Evolutionary conservation across 2,888 invertebrate species (phyloP).

Genomic region (Trimorus sp.): DNA sequence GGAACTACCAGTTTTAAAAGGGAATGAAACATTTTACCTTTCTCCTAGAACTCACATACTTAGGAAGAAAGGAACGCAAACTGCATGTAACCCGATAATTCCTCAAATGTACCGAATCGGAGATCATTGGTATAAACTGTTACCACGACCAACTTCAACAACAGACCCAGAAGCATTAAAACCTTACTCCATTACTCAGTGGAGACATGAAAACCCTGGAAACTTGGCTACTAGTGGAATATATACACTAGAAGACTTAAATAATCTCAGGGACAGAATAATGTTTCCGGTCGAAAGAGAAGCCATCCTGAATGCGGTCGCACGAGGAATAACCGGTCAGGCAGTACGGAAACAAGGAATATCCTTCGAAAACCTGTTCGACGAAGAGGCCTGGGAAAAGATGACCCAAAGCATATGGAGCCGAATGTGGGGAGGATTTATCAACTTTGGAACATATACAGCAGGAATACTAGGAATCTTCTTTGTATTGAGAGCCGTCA

Average conservation of each 20-base stretch:
- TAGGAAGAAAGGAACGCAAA: neutral
- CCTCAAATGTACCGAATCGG: conserved; percentile 3
- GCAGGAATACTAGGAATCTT: conserved; percentile 39
- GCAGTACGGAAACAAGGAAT: neutral
- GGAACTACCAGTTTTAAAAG: conserved; percentile 7
- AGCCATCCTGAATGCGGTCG: neutral
- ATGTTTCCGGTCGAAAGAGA: conserved; percentile 10
- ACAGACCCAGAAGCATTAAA: neutral
- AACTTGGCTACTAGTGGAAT: conserved; percentile 4
- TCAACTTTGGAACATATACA: conserved; percentile 39
- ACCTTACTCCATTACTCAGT: neutral
- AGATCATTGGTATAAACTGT: neutral
- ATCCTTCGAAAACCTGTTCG: conserved; percentile 12
- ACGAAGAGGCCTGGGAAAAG: conserved; percentile 19
- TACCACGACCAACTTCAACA: neutral
- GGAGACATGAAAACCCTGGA: conserved; percentile 4
- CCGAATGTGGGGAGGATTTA: conserved; percentile 37
- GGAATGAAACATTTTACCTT: conserved; percentile 56
- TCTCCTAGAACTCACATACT: conserved; percentile 67
- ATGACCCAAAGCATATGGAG: conserved; percentile 1
- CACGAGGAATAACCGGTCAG: conserved; percentile 13
- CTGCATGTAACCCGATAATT: neutral
- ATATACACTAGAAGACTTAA: conserved; percentile 8
- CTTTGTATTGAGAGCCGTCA: neutral
- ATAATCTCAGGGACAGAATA: conserved; percentile 1